Conservation (phyloP, 2,797 vertebrate genomes). For the Salarias fasciatus region DNA sequence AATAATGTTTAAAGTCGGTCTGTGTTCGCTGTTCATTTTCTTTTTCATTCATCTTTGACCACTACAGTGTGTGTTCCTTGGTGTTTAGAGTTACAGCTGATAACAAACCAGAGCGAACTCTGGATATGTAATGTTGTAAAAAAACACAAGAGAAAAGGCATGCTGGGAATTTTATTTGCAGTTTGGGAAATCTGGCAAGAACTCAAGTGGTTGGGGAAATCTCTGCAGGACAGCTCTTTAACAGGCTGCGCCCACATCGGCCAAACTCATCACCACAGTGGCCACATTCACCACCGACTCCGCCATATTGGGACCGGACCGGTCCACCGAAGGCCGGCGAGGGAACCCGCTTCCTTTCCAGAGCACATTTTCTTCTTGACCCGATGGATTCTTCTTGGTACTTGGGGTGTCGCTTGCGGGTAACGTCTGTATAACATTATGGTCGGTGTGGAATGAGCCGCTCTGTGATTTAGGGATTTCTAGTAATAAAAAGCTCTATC, state of each 20-base stretch:
- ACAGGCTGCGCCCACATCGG: conserved; percentile 39
- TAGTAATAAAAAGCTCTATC: conserved; percentile 49
- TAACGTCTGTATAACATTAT: conserved; percentile 53
- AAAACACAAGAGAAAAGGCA: no score
- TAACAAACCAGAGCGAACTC: no score
- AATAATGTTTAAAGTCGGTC: not conserved
- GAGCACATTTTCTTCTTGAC: conserved; percentile 16
- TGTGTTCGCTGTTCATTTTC: not conserved
- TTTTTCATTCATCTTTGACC: not conserved
- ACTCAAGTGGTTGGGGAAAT: conserved; percentile 19
- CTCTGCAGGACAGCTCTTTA: conserved; percentile 33
- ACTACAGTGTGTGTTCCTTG: not conserved
- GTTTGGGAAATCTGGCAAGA: conserved; percentile 45
- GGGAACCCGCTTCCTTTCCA: conserved; percentile 14
- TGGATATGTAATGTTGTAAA: no score
- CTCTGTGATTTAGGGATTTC: conserved; percentile 60
- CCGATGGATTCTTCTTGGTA: not conserved
- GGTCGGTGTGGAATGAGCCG: conserved; percentile 47
- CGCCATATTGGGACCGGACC: conserved; percentile 25
- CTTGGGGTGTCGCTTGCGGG: conserved; percentile 49
- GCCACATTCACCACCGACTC: conserved; percentile 42
- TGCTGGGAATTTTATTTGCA: no score
- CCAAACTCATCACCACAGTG: conserved; percentile 56
- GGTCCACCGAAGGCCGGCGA: conserved; percentile 3
- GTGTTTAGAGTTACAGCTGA: no score